A percentile compares a stretch with the other conserved stretches of the same genome.
Conservation (phyloP, 1,140 invertebrate genomes). For the Vanessa tameamea region DNA sequence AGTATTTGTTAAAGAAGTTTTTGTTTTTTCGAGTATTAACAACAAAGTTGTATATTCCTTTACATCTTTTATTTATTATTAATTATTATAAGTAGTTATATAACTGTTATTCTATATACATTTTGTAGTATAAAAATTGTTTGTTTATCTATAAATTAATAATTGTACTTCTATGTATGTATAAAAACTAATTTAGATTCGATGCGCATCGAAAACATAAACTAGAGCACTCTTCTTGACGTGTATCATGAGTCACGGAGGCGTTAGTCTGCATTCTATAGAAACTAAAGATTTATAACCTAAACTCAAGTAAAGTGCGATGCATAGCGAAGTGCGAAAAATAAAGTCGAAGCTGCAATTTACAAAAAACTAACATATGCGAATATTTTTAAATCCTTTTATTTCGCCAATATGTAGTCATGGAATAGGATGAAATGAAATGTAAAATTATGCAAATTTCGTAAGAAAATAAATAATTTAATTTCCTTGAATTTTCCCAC, state of each 20-base stretch:
- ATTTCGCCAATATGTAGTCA: neutral
- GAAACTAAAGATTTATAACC: slow-evolving; percentile 39
- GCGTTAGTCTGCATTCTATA: slow-evolving; percentile 42
- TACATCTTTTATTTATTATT: neutral
- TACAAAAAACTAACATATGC: neutral
- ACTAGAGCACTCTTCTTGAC: slow-evolving; percentile 50
- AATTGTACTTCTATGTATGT: slow-evolving; percentile 5
- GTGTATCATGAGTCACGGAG: slow-evolving; percentile 47
- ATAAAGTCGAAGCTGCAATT: neutral
- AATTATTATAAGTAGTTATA: neutral
- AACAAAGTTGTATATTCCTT: neutral
- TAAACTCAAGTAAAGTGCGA: slow-evolving; percentile 19
- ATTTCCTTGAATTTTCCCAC: slow-evolving; percentile 16
- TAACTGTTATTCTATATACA: neutral
- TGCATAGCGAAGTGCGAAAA: neutral
- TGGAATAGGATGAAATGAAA: neutral
- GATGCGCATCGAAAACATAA: slow-evolving; percentile 41
- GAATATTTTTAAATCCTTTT: too few species aligned
- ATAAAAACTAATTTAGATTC: slow-evolving; percentile 35
- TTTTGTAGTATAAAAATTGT: neutral
- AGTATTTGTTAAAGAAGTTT: slow-evolving; percentile 11
- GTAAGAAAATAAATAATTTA: neutral
- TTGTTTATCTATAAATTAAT: neutral
- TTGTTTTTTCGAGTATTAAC: neutral
- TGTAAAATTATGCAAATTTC: neutral